Evolutionary conservation across 2,888 invertebrate genomes (phyloP).

Genomic region (Dichetophora obliterata): DNA sequence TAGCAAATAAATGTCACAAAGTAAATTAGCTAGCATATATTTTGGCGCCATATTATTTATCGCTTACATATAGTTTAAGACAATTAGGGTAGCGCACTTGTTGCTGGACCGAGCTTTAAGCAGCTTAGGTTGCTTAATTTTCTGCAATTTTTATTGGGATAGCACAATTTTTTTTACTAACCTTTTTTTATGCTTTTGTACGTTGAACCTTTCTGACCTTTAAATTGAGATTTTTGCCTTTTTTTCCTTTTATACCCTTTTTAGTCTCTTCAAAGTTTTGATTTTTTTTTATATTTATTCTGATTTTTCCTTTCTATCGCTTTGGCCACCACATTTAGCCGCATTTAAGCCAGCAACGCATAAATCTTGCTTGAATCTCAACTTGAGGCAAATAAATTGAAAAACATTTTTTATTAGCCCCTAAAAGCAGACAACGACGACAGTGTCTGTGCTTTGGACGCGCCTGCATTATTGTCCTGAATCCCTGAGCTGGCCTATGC

Average conservation of each 20-base stretch:
- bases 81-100: background rate
- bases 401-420: slow-evolving; percentile 29
- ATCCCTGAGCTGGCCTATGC: background rate
- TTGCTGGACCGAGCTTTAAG: background rate
- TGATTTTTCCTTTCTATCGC: too few relatives aligned
- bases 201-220: background rate
- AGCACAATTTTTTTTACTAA: background rate
- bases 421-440: slow-evolving; percentile 1
- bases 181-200: background rate
- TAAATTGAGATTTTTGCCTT: background rate
- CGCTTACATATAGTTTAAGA: background rate
- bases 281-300: too few relatives aligned
- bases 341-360: slow-evolving; percentile 2
- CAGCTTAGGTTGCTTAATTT: background rate
- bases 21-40: too few relatives aligned
- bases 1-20: too few relatives aligned
- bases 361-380: slow-evolving; percentile 31
- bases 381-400: slow-evolving; percentile 29
- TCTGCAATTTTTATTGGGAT: background rate
- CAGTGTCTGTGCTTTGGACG: background rate
- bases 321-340: background rate
- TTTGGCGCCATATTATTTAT: background rate
- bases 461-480: background rate
- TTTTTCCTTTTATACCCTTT: background rate
- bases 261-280: background rate